Conservation (phyloP, 92 coral and sea anemone species). For the Zoanthus solanderi region DNA sequence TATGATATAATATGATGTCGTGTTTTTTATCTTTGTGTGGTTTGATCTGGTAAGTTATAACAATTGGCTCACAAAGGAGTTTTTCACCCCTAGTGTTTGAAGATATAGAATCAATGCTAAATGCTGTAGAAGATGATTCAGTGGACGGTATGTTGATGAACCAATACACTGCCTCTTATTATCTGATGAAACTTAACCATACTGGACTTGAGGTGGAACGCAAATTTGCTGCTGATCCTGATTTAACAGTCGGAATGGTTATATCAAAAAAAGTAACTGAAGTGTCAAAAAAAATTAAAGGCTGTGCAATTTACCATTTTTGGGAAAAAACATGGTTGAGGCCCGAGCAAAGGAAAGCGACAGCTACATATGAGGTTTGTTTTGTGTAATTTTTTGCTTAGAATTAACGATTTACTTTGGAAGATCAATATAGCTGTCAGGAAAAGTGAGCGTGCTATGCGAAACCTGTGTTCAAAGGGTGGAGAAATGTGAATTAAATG, state of each 20-base stretch:
- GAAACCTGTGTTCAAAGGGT: too few relatives aligned
- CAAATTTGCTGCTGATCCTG: background rate
- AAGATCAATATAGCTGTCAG: too few relatives aligned
- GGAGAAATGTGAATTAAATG: too few relatives aligned
- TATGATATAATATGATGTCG: background rate
- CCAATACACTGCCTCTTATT: constrained; percentile 3
- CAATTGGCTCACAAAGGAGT: background rate
- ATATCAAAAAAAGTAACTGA: background rate
- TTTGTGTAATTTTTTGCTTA: too few relatives aligned
- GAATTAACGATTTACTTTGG: too few relatives aligned
- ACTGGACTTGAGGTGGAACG: background rate
- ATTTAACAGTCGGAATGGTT: constrained; percentile 34
- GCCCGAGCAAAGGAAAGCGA: background rate
- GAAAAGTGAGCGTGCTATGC: too few relatives aligned
- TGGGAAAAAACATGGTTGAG: constrained; percentile 11
- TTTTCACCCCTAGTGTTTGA: background rate
- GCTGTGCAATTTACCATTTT: background rate
- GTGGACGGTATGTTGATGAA: constrained; percentile 41
- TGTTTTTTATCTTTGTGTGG: background rate
- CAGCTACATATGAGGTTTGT: constrained; percentile 20
- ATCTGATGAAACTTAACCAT: constrained; percentile 1
- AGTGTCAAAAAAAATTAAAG: background rate
- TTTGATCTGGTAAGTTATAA: background rate
- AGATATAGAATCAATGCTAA: constrained; percentile 1
- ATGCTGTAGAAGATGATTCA: background rate